phyloP scores from a whole-genome alignment of 1,140 invertebrate species.

The Saccostrea cuccullata region DNA sequence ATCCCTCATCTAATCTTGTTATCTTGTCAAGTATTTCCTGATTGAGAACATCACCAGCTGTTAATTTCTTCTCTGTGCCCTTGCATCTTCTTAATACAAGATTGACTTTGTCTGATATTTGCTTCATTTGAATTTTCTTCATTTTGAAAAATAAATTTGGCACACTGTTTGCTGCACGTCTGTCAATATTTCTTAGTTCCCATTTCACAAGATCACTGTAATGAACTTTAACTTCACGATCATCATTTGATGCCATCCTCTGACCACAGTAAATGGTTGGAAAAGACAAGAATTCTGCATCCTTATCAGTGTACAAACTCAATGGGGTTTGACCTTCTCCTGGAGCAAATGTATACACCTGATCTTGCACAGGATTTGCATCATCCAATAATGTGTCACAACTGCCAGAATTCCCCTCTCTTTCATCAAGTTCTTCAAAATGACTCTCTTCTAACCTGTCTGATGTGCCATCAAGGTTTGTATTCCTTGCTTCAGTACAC shows the following conservation, averaged over 20 bases:
- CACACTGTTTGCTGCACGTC: constrained; percentile 42
- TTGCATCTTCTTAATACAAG: constrained; percentile 46
- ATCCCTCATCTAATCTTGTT: constrained; percentile 51
- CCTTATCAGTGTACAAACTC: constrained; percentile 47
- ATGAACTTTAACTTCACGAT: constrained; percentile 38
- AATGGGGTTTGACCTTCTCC: background rate
- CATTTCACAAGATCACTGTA: constrained; percentile 58
- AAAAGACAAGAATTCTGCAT: constrained; percentile 49
- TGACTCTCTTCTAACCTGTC: background rate
- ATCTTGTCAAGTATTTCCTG: constrained; percentile 25
- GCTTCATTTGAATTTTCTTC: constrained; percentile 49
- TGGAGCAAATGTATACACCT: background rate
- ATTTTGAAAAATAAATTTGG: constrained; percentile 32
- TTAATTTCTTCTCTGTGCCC: constrained; percentile 35
- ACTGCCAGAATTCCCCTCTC: constrained; percentile 31
- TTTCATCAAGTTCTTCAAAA: background rate
- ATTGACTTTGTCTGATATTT: constrained; percentile 41
- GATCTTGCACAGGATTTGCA: background rate
- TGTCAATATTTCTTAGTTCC: constrained; percentile 46
- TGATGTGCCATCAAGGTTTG: background rate
- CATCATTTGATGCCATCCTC: constrained; percentile 37
- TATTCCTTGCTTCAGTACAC: background rate
- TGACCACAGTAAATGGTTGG: constrained; percentile 55
- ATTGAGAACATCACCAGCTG: constrained; percentile 28
- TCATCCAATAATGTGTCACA: constrained; percentile 1